phyloP scores from a whole-genome alignment of 2,888 invertebrate species.

The Chironomus tentans region DNA sequence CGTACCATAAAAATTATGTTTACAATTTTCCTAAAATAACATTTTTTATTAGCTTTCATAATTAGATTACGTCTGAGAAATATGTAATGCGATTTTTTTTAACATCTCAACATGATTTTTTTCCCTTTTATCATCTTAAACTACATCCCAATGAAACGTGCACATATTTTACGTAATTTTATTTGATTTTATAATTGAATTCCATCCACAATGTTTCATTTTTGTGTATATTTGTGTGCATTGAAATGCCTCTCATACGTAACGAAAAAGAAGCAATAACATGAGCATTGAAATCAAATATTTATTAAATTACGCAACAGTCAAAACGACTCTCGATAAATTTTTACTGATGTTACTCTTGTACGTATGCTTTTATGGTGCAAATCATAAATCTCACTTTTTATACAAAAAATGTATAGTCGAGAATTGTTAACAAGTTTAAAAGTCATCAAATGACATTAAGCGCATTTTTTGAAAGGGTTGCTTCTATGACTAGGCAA shows the following conservation, averaged over 20 bases:
- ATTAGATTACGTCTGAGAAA: slow-evolving; percentile 7
- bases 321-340: slow-evolving; percentile 7
- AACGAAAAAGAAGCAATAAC: not conserved
- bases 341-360: not conserved
- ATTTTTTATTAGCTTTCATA: slow-evolving; percentile 24
- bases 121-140: not conserved
- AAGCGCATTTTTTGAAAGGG: too few relatives aligned
- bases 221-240: not conserved
- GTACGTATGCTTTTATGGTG: not conserved
- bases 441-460: too few relatives aligned
- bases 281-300: slow-evolving; percentile 16
- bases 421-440: too few relatives aligned
- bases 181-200: slow-evolving; percentile 26
- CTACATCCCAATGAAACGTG: not conserved
- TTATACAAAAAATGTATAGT: not conserved
- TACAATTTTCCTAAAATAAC: not conserved
- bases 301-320: slow-evolving; percentile 24
- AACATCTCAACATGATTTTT: not conserved
- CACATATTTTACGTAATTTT: slow-evolving; percentile 21
- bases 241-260: not conserved
- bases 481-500: too few relatives aligned
- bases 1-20: not conserved
- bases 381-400: not conserved
- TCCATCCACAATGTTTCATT: slow-evolving; percentile 21
- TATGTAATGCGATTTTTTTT: slow-evolving; percentile 12